Conservation (phyloP, 2,888 invertebrate species). For the Sarcophaga carnaria region DNA sequence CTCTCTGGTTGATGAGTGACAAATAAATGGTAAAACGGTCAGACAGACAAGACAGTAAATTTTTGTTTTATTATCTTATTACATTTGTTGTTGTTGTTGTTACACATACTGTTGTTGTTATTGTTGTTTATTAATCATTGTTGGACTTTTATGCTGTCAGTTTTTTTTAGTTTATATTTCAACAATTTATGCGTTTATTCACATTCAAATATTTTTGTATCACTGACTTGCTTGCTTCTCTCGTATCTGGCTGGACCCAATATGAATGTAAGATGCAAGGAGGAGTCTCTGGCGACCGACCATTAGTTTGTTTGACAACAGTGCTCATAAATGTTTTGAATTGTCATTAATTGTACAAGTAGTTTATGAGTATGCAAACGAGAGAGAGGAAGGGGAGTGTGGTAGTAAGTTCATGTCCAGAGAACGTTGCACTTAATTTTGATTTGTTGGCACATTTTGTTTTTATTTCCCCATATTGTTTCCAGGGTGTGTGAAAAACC, state of each 20-base stretch:
- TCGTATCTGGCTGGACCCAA: no score
- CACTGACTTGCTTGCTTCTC: no score
- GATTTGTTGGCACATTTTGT: conserved; percentile 1
- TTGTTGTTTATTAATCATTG: conserved; percentile 25
- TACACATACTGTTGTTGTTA: conserved; percentile 5
- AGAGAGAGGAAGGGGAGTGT: neutral
- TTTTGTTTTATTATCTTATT: conserved; percentile 43
- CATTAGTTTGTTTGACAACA: conserved; percentile 39
- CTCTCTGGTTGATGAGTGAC: neutral
- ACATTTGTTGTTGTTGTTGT: conserved; percentile 21
- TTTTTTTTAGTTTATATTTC: conserved; percentile 50
- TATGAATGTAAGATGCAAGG: no score
- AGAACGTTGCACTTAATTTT: conserved; percentile 35
- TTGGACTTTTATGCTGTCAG: conserved; percentile 61
- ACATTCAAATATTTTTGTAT: conserved; percentile 44
- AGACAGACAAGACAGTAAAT: conserved; percentile 41
- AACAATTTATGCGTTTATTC: conserved; percentile 68
- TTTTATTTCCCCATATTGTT: neutral
- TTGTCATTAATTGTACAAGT: conserved; percentile 12
- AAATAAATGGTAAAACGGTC: conserved; percentile 35
- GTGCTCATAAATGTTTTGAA: conserved; percentile 52
- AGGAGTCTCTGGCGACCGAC: neutral
- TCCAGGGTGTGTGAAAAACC: neutral
- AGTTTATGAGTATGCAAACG: neutral
- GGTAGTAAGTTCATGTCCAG: neutral